phyloP scores from a whole-genome alignment of 2,888 invertebrate genomes.

The Diogma glabrata region DNA sequence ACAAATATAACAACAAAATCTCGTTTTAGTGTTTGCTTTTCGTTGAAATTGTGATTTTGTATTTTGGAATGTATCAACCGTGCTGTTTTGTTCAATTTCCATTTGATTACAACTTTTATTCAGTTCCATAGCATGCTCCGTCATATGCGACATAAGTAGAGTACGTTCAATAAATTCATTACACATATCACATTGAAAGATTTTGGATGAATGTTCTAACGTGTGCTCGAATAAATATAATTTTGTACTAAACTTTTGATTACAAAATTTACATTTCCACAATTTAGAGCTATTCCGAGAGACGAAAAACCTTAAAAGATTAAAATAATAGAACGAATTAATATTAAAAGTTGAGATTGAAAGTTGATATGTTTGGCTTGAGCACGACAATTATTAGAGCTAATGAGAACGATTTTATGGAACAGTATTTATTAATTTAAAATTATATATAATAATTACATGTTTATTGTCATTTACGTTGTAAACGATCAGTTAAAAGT shows the following conservation, averaged over 20 bases:
- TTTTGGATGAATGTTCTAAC: conserved; percentile 27
- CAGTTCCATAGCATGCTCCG: conserved; percentile 30
- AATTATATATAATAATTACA: no score
- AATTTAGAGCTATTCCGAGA: not conserved
- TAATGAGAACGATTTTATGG: not conserved
- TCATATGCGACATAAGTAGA: conserved; percentile 35
- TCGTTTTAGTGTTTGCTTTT: conserved; percentile 20
- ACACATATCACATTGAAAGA: conserved; percentile 39
- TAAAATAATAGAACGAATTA: no score
- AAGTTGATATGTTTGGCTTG: not conserved
- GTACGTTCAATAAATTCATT: conserved; percentile 31
- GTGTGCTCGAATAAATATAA: conserved; percentile 26
- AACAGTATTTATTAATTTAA: not conserved
- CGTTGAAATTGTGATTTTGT: conserved; percentile 5
- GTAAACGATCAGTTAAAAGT: no score
- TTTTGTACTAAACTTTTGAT: conserved; percentile 9
- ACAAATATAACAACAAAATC: conserved; percentile 39
- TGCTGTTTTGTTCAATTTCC: no score
- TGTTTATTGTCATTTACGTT: no score
- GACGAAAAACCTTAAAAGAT: conserved; percentile 2
- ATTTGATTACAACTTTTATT: conserved; percentile 5
- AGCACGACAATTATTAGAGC: not conserved
- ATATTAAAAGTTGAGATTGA: no score
- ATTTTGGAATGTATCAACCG: no score
- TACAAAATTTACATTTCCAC: conserved; percentile 15